These are phyloP conservation scores for Synergus itoensis DNA, from an alignment of 2,888 invertebrate genomes.

Conservation along the genomic window DNA sequence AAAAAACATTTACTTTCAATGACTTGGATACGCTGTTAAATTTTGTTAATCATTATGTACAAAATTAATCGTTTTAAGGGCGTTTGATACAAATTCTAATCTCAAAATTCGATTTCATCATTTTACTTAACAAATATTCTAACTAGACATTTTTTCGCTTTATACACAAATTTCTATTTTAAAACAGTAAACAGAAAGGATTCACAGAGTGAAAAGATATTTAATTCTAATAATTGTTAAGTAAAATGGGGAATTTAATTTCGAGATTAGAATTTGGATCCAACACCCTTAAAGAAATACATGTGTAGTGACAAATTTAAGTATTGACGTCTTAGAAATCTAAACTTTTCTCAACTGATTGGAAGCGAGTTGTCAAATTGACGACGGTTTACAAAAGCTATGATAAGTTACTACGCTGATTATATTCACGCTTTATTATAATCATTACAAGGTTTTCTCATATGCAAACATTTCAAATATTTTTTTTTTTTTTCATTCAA, in stretches of 20 bases:
- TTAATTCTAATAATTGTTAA: no score
- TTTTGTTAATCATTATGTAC: slow-evolving; percentile 14
- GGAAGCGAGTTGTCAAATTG: neutral
- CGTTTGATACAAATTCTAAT: no score
- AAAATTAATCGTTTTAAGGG: neutral
- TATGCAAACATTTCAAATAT: neutral
- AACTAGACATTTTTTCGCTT: no score
- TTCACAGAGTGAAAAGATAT: neutral
- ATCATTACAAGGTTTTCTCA: neutral
- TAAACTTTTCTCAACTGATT: neutral
- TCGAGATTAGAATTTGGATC: no score
- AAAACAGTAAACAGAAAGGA: neutral
- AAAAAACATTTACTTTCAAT: slow-evolving; percentile 5
- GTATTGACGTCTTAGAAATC: neutral
- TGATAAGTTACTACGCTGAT: neutral
- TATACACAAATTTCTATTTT: no score
- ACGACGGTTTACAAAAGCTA: slow-evolving; percentile 1
- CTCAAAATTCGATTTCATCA: no score
- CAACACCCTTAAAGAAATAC: neutral
- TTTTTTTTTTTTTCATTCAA: no score
- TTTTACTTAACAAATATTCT: no score
- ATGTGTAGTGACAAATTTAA: neutral
- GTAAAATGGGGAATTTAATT: no score
- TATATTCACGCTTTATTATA: neutral
- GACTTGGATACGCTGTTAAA: neutral